Evolutionary conservation across 2,797 vertebrate genomes (phyloP).

Genomic region (Girardinus metallicus): DNA sequence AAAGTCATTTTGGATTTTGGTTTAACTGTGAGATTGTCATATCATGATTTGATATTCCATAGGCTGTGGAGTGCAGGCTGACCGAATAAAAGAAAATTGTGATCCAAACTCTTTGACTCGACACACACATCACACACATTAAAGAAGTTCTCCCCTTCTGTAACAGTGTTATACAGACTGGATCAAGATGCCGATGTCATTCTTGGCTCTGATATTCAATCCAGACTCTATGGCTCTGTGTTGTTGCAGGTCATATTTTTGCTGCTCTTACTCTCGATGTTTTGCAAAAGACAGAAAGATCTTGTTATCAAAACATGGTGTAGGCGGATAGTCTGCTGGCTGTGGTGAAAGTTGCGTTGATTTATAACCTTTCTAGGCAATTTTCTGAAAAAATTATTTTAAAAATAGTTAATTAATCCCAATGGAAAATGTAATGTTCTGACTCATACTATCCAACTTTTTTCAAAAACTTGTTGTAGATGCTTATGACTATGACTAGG

Average conservation of each 20-base stretch:
- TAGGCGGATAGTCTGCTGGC: background rate
- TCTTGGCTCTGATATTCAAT: background rate
- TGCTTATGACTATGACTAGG: background rate
- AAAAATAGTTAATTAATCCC: background rate
- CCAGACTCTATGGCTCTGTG: background rate
- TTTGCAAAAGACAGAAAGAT: background rate
- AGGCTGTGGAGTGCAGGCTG: background rate
- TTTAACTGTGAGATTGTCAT: background rate
- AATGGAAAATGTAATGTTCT: background rate
- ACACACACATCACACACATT: background rate
- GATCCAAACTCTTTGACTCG: background rate
- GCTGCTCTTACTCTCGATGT: background rate
- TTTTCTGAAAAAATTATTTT: background rate
- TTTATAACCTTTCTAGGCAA: background rate
- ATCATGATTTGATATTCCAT: background rate
- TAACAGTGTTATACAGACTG: background rate
- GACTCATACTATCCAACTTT: background rate
- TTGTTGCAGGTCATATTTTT: background rate
- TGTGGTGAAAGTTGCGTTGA: background rate
- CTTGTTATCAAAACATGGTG: background rate
- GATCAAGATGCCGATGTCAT: background rate
- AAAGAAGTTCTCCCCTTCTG: background rate
- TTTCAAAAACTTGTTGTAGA: background rate
- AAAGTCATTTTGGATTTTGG: background rate
- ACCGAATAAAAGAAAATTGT: background rate